Percentiles rank a stretch among this genome's conserved stretches.
phyloP scores from a whole-genome alignment of 2,113 vertebrate species.

The western clawed frog (Xenopus tropicalis) region DNA sequence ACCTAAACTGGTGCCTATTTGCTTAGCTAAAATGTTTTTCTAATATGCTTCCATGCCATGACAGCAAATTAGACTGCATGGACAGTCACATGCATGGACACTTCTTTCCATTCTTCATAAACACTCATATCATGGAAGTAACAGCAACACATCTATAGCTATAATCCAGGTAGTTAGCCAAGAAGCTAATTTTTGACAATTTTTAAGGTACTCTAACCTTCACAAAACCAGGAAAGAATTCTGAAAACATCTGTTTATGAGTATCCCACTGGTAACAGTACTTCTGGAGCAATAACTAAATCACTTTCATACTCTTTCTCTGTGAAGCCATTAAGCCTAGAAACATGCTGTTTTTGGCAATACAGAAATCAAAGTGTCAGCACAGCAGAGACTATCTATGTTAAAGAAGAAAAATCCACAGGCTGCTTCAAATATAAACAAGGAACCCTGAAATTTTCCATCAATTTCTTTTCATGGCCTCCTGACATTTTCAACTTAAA shows the following conservation, averaged over 20 bases:
- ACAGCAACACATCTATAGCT: no score
- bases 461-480: constrained; percentile 80
- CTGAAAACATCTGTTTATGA: constrained; percentile 55
- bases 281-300: constrained; percentile 68
- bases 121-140: no score
- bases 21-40: no score
- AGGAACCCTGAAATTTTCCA: constrained; percentile 79
- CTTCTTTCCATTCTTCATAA: no score
- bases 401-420: constrained; percentile 84
- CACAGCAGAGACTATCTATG: constrained; percentile 71
- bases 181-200: no score
- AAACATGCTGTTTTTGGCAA: constrained; percentile 81
- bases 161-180: no score
- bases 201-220: no score
- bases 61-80: no score
- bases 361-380: constrained; percentile 76
- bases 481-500: constrained; percentile 86
- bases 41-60: no score
- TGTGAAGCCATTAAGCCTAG: constrained; percentile 81
- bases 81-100: no score
- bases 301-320: constrained; percentile 73
- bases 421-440: constrained; percentile 84
- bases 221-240: no score
- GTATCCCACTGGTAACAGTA: constrained; percentile 64
- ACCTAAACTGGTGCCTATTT: no score